Percentiles rank a stretch among this genome's conserved stretches.
Evolutionary conservation across 2,888 invertebrate species (phyloP).

Genomic region (Stegophylla sp.): DNA sequence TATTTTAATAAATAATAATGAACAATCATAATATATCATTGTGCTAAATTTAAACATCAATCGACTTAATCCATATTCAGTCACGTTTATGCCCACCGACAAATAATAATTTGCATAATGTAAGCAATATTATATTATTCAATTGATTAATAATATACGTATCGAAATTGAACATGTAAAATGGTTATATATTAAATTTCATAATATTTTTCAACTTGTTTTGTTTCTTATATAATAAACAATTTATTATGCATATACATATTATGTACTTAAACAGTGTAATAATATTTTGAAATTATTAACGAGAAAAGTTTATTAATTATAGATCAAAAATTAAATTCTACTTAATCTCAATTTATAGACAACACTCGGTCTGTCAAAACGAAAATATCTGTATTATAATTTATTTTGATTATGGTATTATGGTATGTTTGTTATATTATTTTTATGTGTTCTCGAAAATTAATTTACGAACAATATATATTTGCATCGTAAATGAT

Average conservation of each 20-base stretch:
- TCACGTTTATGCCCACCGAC: conserved; percentile 29
- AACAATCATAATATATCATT: neutral
- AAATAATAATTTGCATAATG: conserved; percentile 32
- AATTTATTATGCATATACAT: neutral
- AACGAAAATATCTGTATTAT: too few species aligned
- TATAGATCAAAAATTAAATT: too few species aligned
- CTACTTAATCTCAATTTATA: too few species aligned
- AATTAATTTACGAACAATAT: too few species aligned
- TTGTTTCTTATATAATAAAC: neutral
- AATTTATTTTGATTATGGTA: too few species aligned
- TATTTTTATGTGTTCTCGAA: too few species aligned
- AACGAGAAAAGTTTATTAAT: too few species aligned
- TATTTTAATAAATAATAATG: neutral
- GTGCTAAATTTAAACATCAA: neutral
- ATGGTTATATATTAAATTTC: conserved; percentile 6
- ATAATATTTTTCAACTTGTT: conserved; percentile 8
- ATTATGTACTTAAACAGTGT: too few species aligned
- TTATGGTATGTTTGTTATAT: too few species aligned
- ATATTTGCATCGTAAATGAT: too few species aligned
- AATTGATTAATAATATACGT: conserved; percentile 12
- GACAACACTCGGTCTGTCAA: too few species aligned
- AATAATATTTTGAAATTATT: too few species aligned
- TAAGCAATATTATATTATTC: conserved; percentile 13
- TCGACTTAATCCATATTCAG: conserved; percentile 33
- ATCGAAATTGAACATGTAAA: conserved; percentile 9